Evolutionary conservation across 2,797 vertebrate genomes (phyloP), one percentile per base, ranked within the genome.

Genomic region (Astyanax mexicanus): DNA sequence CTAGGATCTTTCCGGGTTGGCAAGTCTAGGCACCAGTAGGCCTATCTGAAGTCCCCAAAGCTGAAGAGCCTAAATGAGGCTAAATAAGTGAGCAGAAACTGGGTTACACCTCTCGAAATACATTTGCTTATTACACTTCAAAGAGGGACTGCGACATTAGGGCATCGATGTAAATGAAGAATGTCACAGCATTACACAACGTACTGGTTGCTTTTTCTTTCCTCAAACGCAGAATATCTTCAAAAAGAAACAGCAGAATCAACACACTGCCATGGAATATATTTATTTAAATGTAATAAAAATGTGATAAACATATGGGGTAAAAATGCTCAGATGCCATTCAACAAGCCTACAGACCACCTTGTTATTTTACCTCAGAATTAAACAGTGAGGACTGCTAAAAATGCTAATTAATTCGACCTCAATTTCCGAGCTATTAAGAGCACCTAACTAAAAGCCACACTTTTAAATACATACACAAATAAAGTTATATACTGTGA

Each of bases 91-190:
- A 52, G 9, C 37, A 58, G 49, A 68, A 64, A 74, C 35, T 55
- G 17, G 57, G 47, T 74, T 61, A 69, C 40, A 62, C 40, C 23
- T 65, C 40, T 47, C 32, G 10, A 58, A 75, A 58, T 38, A 37
- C 15, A 49, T 2, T 47, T 47, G 17, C 3, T n/a, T 42, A 52
- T 42, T 19, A 37, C n/a, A 13, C 25, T 44, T 60, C 32, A 61
- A 40, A 32, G 13, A 57, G 49, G 13, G 23, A 64, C 21, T 15
- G 40, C 11, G 15, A 11, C 61, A 44, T 15, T 8, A 42, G 15
- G 10, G 17, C 54, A 57, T 32, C 15, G 7, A 5, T 32, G 27
- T 7, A 44, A 44, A 44, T 1, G 3, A 27, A 21, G 21, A 25
- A 44, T 6, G 27, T 3, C 6, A 42, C 19, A 15, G 7, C 40